phyloP scores from a whole-genome alignment of 2,113 vertebrate species.

The Hylia prasina region DNA sequence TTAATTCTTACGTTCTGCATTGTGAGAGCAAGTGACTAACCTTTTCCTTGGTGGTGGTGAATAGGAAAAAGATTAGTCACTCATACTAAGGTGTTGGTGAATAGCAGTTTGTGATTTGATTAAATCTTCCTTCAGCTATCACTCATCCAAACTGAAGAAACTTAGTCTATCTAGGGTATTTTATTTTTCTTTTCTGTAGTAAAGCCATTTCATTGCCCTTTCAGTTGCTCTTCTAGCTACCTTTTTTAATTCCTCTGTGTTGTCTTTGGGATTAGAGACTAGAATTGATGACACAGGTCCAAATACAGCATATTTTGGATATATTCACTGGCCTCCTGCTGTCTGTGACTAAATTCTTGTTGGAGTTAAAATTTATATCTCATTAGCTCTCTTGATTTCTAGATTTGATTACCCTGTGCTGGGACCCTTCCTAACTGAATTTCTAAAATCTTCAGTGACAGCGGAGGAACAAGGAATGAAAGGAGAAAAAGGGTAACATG shows the following conservation, averaged over 20 bases:
- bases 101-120: background rate
- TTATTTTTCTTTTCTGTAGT: background rate
- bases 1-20: background rate
- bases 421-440: background rate
- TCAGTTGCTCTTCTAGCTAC: background rate
- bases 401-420: background rate
- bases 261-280: background rate
- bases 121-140: background rate
- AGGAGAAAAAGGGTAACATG: accelerated
- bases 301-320: background rate
- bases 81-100: background rate
- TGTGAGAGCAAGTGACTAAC: background rate
- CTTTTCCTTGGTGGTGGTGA: background rate
- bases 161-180: background rate
- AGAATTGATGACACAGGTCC: background rate
- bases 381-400: background rate
- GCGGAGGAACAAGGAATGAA: background rate
- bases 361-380: background rate
- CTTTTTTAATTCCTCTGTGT: background rate
- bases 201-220: background rate
- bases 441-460: background rate
- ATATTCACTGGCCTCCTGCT: background rate
- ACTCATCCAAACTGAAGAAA: background rate
- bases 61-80: background rate
- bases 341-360: background rate